Conservation (phyloP, 2,113 vertebrate species). For the Ageneiosus marmoratus region DNA sequence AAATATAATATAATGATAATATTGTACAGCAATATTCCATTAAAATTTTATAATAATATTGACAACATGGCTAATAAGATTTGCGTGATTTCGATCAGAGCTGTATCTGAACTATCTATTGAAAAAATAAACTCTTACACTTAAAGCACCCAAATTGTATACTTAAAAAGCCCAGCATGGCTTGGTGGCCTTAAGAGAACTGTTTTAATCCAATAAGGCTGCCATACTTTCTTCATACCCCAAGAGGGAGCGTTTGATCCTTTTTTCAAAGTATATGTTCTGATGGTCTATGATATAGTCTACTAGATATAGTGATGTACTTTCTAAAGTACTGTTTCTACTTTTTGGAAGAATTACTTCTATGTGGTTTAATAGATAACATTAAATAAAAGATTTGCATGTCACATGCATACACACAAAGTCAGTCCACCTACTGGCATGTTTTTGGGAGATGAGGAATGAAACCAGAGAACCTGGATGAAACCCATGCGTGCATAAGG, state of each 20-base stretch:
- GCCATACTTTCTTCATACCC: constrained; percentile 19
- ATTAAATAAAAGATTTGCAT: background rate
- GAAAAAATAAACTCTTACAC: too few relatives aligned
- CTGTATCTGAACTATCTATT: too few relatives aligned
- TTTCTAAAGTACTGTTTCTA: background rate
- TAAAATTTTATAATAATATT: too few relatives aligned
- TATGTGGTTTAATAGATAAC: background rate
- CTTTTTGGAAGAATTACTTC: background rate
- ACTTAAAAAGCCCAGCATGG: background rate
- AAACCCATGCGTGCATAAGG: background rate
- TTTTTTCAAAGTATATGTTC: background rate
- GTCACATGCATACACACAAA: background rate
- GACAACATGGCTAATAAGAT: too few relatives aligned
- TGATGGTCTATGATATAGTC: background rate
- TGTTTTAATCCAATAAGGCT: background rate
- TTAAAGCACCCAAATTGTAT: too few relatives aligned
- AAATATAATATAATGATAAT: too few relatives aligned
- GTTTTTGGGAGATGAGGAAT: background rate
- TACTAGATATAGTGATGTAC: background rate
- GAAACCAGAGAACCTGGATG: background rate
- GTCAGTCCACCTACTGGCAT: background rate
- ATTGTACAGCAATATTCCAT: too few relatives aligned
- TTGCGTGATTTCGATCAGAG: too few relatives aligned
- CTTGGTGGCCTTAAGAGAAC: background rate
- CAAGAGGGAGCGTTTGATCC: constrained; percentile 56